Evolutionary conservation across 2,113 vertebrate species (phyloP), one percentile per base, ranked within the genome.

Genomic region (Proterorhinus semilunaris): DNA sequence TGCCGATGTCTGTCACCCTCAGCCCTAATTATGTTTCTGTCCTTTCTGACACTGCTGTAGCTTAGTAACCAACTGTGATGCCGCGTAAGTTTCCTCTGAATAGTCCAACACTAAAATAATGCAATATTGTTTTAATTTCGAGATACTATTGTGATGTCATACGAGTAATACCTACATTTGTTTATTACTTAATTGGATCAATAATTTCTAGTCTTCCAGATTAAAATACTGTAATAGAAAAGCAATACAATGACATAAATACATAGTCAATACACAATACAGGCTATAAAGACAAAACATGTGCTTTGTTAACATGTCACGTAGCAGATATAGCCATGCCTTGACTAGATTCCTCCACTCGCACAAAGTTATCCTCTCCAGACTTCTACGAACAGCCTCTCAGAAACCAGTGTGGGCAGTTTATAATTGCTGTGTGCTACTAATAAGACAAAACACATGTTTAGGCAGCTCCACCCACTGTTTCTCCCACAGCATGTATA

Each of bases 11-110:
- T 90, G 86, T 88, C 87, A 89, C 54, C 70, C 76, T 59, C 70
- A 77, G 74, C 71, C 70, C 70, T 82, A 89, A 90, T 90, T 88
- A 88, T 85, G 71, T 71, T 69, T 58, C 27, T 87, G 80, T 88
- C 82, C 82, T 82, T 85, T 89, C 79, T 85, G 77, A 87, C 87
- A 82, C 62, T 7, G 80, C 84, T 49, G 86, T 90, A 76, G 65
- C 89, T 76, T 81, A 84, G 89, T 87, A 90, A 89, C 89, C 72
- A 57, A 72, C 72, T 53, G 49, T 58, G 0, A 72, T 77, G 81
- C 79, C 48, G 0, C 62, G n/a, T n/a, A 80, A 88, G 83, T 50
- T 62, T 72, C 52, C 65, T 84, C 79, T 81, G 64, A 90, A 86
- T 86, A 79, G 83, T 61, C 6, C 10, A 9, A 8, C 16, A 47